Percentiles rank a stretch among this genome's conserved stretches.
Evolutionary conservation across 2,113 vertebrate genomes (phyloP).

Genomic region (Cinclus cinclus): DNA sequence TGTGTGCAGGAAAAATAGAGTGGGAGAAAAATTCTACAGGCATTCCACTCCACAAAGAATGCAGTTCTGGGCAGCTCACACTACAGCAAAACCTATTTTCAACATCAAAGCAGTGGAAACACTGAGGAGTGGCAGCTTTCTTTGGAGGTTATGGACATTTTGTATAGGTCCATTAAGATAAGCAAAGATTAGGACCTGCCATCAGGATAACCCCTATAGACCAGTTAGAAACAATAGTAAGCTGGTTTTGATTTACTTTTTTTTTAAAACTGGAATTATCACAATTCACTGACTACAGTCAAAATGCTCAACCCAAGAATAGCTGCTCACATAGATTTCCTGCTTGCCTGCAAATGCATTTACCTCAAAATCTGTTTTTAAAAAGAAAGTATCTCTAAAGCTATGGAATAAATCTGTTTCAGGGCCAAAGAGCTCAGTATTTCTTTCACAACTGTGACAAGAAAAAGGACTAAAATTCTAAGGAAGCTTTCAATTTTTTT

Average conservation of each 20-base stretch:
- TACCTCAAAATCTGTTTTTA: background rate
- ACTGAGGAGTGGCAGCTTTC: background rate
- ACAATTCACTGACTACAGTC: background rate
- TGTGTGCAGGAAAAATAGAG: background rate
- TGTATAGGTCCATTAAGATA: background rate
- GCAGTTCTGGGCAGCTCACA: background rate
- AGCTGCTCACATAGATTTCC: background rate
- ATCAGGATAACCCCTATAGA: background rate
- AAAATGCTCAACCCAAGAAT: background rate
- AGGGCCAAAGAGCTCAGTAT: background rate
- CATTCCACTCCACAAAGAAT: background rate
- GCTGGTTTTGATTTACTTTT: background rate
- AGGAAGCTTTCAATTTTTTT: background rate
- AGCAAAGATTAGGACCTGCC: background rate
- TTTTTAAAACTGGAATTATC: background rate
- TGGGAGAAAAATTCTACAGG: background rate
- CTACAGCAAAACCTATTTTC: background rate
- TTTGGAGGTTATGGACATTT: background rate
- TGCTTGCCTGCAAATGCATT: background rate
- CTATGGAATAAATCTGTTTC: background rate
- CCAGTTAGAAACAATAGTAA: background rate
- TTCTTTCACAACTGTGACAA: background rate
- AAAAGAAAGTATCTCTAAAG: background rate
- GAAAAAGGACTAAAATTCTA: background rate
- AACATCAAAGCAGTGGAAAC: background rate